Evolutionary conservation across 1,140 invertebrate species (phyloP).

Genomic region (Branchinecta lindahli): DNA sequence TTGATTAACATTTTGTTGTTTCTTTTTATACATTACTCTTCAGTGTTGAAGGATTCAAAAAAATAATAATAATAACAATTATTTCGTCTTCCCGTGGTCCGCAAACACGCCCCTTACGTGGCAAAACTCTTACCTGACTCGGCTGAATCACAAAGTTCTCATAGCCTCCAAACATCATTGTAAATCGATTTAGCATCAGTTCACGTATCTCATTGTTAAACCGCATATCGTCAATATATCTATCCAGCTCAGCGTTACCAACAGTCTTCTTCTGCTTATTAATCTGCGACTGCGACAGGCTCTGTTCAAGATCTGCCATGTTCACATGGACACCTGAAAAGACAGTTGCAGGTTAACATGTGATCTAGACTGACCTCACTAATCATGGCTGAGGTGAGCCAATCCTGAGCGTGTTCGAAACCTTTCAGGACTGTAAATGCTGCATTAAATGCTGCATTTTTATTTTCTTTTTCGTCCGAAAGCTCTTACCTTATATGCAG

Average conservation of each 20-base stretch:
- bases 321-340: not conserved
- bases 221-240: constrained; percentile 66
- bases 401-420: too few relatives aligned
- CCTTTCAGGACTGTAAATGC: too few relatives aligned
- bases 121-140: constrained; percentile 45
- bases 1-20: too few relatives aligned
- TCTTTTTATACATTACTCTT: too few relatives aligned
- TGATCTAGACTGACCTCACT: too few relatives aligned
- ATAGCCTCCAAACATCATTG: constrained; percentile 86
- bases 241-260: constrained; percentile 33
- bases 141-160: constrained; percentile 93
- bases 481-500: too few relatives aligned
- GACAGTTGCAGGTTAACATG: not conserved
- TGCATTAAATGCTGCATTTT: too few relatives aligned
- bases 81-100: too few relatives aligned
- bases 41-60: too few relatives aligned
- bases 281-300: not conserved
- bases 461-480: too few relatives aligned
- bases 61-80: too few relatives aligned
- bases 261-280: not conserved
- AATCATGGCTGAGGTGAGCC: too few relatives aligned
- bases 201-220: constrained; percentile 86
- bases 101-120: not conserved
- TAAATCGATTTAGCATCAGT: constrained; percentile 89
- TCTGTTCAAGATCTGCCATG: not conserved